Conservation (phyloP, 2,888 invertebrate species). For the Dichetophora obliterata region DNA sequence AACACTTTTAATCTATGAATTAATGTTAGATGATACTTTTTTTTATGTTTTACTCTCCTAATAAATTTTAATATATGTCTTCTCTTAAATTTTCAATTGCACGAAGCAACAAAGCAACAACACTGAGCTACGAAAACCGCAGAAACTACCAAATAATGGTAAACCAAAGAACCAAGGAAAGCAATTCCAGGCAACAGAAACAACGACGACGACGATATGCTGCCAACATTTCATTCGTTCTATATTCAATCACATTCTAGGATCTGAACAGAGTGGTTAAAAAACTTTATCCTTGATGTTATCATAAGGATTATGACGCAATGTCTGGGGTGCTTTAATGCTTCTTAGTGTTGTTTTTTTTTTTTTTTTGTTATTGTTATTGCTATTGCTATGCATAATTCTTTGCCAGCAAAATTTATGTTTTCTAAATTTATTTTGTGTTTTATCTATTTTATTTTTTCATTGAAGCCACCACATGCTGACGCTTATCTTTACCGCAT, state of each 20-base stretch:
- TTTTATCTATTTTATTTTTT: not conserved
- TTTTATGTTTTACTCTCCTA: too few relatives aligned
- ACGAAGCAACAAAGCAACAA: not conserved
- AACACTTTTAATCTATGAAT: too few relatives aligned
- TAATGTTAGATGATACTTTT: too few relatives aligned
- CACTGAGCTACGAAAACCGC: not conserved
- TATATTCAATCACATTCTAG: slow-evolving; percentile 20
- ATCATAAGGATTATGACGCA: slow-evolving; percentile 28
- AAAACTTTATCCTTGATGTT: slow-evolving; percentile 21
- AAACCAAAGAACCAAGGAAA: not conserved
- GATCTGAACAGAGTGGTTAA: not conserved
- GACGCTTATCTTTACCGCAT: slow-evolving; percentile 62
- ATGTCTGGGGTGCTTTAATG: slow-evolving; percentile 5
- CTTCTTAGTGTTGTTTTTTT: slow-evolving; percentile 12
- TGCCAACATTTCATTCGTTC: not conserved
- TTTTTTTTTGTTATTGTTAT: slow-evolving; percentile 13
- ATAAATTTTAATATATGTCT: too few relatives aligned
- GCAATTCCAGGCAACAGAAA: too few relatives aligned
- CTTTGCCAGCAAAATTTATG: not conserved
- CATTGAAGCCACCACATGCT: slow-evolving; percentile 54
- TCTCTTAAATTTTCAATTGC: too few relatives aligned
- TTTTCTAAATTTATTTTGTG: not conserved
- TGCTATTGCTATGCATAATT: not conserved
- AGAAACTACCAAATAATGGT: slow-evolving; percentile 25
- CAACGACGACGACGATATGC: not conserved